Conservation (phyloP, 1,140 invertebrate genomes). For the Hyposmocoma kahamanoa region DNA sequence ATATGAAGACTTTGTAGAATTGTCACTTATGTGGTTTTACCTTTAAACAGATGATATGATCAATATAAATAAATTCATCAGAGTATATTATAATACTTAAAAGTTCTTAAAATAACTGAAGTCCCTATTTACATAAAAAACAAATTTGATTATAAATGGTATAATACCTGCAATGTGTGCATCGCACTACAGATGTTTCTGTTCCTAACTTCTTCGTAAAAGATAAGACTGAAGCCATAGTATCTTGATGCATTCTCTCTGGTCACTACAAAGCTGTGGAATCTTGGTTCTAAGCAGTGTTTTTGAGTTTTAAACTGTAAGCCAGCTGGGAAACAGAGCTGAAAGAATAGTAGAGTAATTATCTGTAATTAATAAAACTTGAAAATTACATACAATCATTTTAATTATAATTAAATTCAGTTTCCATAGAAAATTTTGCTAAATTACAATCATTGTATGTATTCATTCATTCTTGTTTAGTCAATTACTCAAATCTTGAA, state of each 20-base stretch:
- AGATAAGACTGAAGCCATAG: conserved; percentile 95
- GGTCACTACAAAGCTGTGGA: conserved; percentile 98
- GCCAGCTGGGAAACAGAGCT: conserved; percentile 95
- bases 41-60: no score
- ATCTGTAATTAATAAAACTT: no score
- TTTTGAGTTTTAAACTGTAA: conserved; percentile 95
- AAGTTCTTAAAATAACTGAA: neutral
- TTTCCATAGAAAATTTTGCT: no score
- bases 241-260: conserved; percentile 95
- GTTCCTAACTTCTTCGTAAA: conserved; percentile 96
- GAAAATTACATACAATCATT: no score
- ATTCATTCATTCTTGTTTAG: no score
- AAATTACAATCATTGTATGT: no score
- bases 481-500: no score
- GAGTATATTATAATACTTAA: no score
- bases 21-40: no score
- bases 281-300: conserved; percentile 89
- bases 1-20: no score
- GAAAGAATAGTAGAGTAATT: conserved; percentile 46
- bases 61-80: no score
- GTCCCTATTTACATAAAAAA: neutral
- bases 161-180: conserved; percentile 90
- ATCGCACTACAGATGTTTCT: conserved; percentile 94
- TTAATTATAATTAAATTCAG: no score
- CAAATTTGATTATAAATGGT: neutral